Conservation (phyloP, 2,113 vertebrate genomes). For the Baryphthengus martii region DNA sequence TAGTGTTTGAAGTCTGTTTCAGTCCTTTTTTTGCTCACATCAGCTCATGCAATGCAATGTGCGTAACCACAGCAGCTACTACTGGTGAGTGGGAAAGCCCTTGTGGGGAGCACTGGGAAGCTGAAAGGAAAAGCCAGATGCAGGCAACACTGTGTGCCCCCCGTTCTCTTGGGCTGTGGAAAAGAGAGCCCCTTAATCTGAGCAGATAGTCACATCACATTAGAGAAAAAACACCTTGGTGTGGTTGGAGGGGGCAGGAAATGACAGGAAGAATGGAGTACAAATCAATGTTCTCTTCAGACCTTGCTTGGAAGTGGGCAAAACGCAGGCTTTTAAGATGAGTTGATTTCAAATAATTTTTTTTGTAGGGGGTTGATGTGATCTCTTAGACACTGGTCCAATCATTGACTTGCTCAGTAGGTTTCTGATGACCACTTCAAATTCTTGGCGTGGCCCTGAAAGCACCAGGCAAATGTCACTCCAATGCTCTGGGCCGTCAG, state of each 20-base stretch:
- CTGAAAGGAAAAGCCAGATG: not conserved
- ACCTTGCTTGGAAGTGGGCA: not conserved
- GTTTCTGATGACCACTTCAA: not conserved
- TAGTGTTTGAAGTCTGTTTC: not conserved
- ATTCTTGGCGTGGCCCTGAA: not conserved
- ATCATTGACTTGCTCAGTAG: not conserved
- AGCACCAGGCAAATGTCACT: not conserved
- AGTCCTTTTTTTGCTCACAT: not conserved
- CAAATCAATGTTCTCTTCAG: not conserved
- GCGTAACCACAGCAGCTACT: not conserved
- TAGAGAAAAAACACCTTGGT: not conserved
- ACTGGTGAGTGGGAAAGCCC: not conserved
- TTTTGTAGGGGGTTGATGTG: not conserved
- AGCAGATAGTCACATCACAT: rapidly evolving
- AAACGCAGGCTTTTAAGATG: not conserved
- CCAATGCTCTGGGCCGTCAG: not conserved
- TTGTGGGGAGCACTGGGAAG: not conserved
- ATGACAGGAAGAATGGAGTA: not conserved
- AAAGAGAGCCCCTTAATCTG: not conserved
- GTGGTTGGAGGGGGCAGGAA: not conserved
- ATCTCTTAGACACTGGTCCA: not conserved
- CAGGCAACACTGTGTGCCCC: not conserved
- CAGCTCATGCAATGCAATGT: not conserved
- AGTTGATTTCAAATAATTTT: not conserved
- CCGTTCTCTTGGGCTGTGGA: not conserved